Conservation (phyloP, 2,113 vertebrate species). For the Girardinichthys multiradiatus region DNA sequence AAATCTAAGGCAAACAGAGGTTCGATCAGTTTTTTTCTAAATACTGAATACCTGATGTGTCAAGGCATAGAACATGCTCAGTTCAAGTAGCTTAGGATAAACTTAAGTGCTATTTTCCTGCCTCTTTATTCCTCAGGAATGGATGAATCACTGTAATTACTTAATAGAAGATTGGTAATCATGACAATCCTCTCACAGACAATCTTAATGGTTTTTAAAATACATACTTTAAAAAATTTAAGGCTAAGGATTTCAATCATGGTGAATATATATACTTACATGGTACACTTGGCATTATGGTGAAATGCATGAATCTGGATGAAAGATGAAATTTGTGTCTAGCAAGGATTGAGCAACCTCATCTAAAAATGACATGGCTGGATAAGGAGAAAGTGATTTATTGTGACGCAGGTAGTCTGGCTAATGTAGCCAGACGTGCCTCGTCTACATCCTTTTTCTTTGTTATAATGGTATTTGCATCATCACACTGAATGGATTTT, state of each 20-base stretch:
- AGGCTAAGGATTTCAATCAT: background rate
- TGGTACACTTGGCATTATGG: background rate
- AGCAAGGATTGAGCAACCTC: conserved; percentile 8
- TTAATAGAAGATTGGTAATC: conserved; percentile 14
- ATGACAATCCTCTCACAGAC: background rate
- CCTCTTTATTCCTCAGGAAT: background rate
- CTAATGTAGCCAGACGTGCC: conserved; percentile 51
- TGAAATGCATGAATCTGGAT: conserved; percentile 12
- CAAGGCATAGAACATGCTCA: too few species aligned
- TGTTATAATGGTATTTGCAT: conserved; percentile 42
- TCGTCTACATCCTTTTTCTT: conserved; percentile 48
- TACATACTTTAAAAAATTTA: conserved; percentile 1
- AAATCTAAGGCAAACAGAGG: too few species aligned
- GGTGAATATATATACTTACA: background rate
- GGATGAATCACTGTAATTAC: conserved; percentile 18
- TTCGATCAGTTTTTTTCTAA: too few species aligned
- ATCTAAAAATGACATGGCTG: conserved; percentile 33
- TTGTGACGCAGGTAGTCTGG: conserved; percentile 32
- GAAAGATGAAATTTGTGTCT: conserved; percentile 29
- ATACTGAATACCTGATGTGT: too few species aligned
- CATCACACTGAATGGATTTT: conserved; percentile 39
- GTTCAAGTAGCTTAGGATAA: too few species aligned
- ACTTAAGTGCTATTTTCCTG: background rate
- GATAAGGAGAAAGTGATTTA: conserved; percentile 50
- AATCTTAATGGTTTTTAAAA: background rate